Evolutionary conservation across 2,113 vertebrate genomes (phyloP).

Genomic region (Charina bottae): DNA sequence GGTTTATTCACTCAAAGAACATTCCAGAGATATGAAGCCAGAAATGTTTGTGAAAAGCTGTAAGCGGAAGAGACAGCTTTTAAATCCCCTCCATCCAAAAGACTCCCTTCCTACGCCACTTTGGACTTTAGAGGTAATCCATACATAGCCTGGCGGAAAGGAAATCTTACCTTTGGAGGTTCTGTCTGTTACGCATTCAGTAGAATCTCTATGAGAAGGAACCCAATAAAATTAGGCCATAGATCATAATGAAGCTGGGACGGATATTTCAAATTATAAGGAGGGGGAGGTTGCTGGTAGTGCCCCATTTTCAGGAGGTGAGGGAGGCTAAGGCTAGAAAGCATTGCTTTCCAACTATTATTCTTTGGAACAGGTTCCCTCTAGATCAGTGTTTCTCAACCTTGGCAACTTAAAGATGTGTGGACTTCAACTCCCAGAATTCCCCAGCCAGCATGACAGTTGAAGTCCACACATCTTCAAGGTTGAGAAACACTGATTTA

Average conservation of each 20-base stretch:
- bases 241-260: background rate
- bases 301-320: background rate
- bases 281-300: background rate
- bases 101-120: too few species aligned
- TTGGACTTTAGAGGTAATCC: background rate
- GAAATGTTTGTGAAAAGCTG: too few species aligned
- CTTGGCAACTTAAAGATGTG: background rate
- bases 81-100: background rate
- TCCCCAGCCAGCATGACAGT: background rate
- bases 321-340: background rate
- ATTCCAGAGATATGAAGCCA: too few species aligned
- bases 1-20: background rate
- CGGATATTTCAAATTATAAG: background rate
- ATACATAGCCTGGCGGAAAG: background rate
- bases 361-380: background rate
- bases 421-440: background rate
- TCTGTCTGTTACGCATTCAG: background rate
- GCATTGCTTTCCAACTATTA: background rate
- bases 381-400: background rate
- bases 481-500: background rate
- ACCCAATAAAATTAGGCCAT: background rate
- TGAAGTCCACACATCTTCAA: background rate
- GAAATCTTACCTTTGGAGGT: background rate
- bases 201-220: background rate
- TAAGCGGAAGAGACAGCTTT: background rate